Evolutionary conservation across 2,888 invertebrate species (phyloP), one percentile per base, ranked within the genome.

Genomic region (Drosophila quinaria): DNA sequence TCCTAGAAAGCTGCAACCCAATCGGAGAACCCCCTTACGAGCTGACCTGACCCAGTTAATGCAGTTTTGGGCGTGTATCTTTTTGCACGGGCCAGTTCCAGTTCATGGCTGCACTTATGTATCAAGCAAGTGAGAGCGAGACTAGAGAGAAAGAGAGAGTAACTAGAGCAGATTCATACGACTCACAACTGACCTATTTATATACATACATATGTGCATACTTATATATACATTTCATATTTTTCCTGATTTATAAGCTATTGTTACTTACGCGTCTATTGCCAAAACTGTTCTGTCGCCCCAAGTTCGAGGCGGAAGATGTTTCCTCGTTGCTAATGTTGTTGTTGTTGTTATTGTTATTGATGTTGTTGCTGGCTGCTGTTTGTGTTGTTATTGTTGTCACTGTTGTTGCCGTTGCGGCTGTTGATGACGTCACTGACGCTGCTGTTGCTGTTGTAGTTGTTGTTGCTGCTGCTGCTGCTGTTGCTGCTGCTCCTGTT

Each of bases 201-300:
- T 37, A 29, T 15, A 8, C 17, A 25, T n/a, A 58, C 8, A 41
- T 50, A 31, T n/a, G 25, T n/a, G 50, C 8, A 41, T 50, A 31
- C 11, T 22, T 47, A n/a, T 10, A 29, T 15, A 8, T 25, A 35
- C 11, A 13, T 35, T 35, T 35, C 9, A 2, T 31, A 3, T 44
- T 22, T 22, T 44, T 44, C 44, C 44, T 33, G 58, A 47, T 37
- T 55, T 52, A 55, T 55, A 17, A 33, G 3, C 19, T 19, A 5
- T 13, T 42, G 41, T 15, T 66, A 90, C 92, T 92, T 88, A 93
- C 93, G 81, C 92, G 89, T 75, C 92, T 92, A 75, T 91, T 90
- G 81, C 92, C 92, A 81, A 92, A 90, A 84, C 92, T 93, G 81
- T 92, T 93, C 81, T 93, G 93, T 67, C 93, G 91, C 66, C 88